Base-by-base conservation (phyloP, 2,888 invertebrate species). In the Steinernema carpocapsae region DNA sequence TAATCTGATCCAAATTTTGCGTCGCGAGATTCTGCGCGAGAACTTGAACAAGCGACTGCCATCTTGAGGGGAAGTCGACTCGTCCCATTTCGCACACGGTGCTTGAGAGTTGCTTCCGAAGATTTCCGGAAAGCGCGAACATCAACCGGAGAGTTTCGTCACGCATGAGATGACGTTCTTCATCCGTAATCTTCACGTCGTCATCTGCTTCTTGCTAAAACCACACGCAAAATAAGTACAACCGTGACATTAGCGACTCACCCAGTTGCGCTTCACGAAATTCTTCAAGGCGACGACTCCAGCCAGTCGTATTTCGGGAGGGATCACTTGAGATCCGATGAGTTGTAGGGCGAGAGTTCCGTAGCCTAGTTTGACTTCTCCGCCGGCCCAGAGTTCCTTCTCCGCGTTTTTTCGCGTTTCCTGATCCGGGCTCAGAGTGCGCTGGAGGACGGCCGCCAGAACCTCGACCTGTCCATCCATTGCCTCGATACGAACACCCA, bases 261-360 rank as follows among this genome's bases (percentile, higher is more conserved):
- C 86, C 99, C 99, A 99, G 89, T 97, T 95, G 73, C 95, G 91
- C 88, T 96, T 97, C 26, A 97, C 92, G 88, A 93, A 97, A 88
- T 99, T 99, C 88, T 99, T 99, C 87, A 99, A 95, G 0, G 94
- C 93, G 76, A 99, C 93, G 12, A 97, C 93, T 26, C 95, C 94
- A 6, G 95, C 93, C 48, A 95, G 91, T 79, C 95, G 93, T 75
- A 97, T 92, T 14, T 97, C 90, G 85, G 94, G 92, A 6, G 97
- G 90, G 71, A 97, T 89, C 32, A 96, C 89, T 19, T 95, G 90
- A 0, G 95, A 93, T 24, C 72, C 51, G 3, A 90, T 94, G 97
- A 88, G 72, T 56, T 77, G 70, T n/a, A 80, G 56, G 10, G 71
- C 48, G 1, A 46, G 45, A 43, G 26, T 56, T 7, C 76, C 77